Evolutionary conservation across 2,888 invertebrate genomes (phyloP).

Genomic region (Heliothis peltigera): DNA sequence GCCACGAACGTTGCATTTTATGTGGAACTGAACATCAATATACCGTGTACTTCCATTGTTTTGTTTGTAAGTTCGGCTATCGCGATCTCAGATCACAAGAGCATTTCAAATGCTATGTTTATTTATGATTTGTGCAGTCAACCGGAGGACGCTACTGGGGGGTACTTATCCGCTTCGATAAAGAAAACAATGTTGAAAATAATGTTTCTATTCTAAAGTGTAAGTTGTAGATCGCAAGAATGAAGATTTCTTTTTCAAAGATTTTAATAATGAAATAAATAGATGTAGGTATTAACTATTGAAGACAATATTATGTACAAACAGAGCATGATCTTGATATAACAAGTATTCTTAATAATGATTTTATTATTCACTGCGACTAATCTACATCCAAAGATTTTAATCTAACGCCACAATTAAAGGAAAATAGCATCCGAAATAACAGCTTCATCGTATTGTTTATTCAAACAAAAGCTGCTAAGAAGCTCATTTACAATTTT

Average conservation of each 20-base stretch:
- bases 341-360: constrained; percentile 12
- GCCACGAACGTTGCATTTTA: constrained; percentile 67
- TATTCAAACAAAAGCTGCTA: constrained; percentile 52
- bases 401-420: constrained; percentile 49
- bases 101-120: constrained; percentile 31
- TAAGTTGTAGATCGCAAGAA: too few species aligned
- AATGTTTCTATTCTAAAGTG: too few species aligned
- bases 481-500: constrained; percentile 58
- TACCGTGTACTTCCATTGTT: constrained; percentile 52
- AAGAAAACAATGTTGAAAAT: not conserved
- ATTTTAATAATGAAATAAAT: not conserved
- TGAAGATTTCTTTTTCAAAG: not conserved
- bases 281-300: not conserved
- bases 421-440: constrained; percentile 44
- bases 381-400: constrained; percentile 51
- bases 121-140: constrained; percentile 33
- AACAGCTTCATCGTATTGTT: constrained; percentile 44
- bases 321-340: not conserved
- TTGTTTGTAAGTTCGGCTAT: constrained; percentile 53
- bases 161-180: not conserved
- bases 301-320: not conserved
- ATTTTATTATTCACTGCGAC: constrained; percentile 21
- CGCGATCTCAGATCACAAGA: constrained; percentile 34
- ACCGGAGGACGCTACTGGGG: constrained; percentile 14
- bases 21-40: constrained; percentile 64